Evolutionary conservation across 1,140 invertebrate genomes (phyloP).

Genomic region (Tetramorium parvispinum): DNA sequence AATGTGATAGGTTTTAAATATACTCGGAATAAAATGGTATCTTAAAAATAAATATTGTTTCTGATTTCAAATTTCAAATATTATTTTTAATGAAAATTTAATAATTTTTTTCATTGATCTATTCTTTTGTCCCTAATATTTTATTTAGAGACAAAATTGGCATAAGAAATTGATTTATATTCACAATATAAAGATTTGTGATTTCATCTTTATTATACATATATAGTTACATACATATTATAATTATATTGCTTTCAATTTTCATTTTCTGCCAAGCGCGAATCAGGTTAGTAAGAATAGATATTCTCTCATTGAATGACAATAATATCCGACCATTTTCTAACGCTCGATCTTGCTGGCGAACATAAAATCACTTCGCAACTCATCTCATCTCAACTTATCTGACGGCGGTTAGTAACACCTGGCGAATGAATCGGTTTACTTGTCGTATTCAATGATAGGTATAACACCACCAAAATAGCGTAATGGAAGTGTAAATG

Average conservation of each 20-base stretch:
- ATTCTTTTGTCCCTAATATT: background rate
- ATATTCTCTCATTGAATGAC: background rate
- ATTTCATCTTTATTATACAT: background rate
- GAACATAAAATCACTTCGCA: slow-evolving; percentile 40
- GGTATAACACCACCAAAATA: slow-evolving; percentile 44
- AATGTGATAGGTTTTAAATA: background rate
- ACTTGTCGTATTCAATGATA: slow-evolving; percentile 10
- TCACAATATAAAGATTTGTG: background rate
- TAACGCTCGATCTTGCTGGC: slow-evolving; percentile 21
- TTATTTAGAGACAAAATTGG: background rate
- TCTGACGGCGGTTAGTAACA: slow-evolving; percentile 62
- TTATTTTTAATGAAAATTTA: background rate
- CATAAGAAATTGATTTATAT: background rate
- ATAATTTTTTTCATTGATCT: background rate
- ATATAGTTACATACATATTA: background rate
- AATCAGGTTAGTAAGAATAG: background rate
- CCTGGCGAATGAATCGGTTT: slow-evolving; percentile 68
- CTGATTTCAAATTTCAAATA: background rate
- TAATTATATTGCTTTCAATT: background rate
- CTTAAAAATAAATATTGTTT: background rate
- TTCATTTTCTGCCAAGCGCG: background rate
- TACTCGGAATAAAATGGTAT: background rate
- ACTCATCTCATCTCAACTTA: slow-evolving; percentile 59
- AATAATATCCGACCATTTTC: slow-evolving; percentile 12
- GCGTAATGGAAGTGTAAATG: background rate